These are phyloP conservation scores for Eupelmus urozonus DNA, from an alignment of 2,888 invertebrate genomes.

Conservation along the genomic window DNA sequence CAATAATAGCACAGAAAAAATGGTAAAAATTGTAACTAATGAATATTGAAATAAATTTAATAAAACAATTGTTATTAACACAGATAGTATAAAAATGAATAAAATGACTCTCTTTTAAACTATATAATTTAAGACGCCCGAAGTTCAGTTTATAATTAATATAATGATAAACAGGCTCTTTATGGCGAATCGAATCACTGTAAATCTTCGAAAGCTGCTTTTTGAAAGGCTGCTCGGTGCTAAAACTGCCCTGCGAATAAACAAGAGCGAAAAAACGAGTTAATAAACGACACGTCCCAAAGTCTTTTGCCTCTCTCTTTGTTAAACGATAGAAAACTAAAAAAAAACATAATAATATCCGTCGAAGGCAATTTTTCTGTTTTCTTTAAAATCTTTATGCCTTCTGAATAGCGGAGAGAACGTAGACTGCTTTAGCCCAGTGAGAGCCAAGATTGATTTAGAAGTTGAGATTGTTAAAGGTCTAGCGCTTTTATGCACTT, in stretches of 20 bases:
- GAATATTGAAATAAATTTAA: slow-evolving; percentile 34
- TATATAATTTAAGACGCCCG: slow-evolving; percentile 36
- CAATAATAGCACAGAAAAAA: not conserved
- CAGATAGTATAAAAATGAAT: slow-evolving; percentile 20
- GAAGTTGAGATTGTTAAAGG: slow-evolving; percentile 37
- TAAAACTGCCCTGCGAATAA: slow-evolving; percentile 51
- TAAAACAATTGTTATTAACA: slow-evolving; percentile 8
- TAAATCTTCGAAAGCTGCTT: slow-evolving; percentile 55
- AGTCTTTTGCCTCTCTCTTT: slow-evolving; percentile 34
- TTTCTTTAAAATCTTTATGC: slow-evolving; percentile 53
- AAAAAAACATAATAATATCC: slow-evolving; percentile 4
- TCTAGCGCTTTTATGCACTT: slow-evolving; percentile 31
- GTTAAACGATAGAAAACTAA: not conserved
- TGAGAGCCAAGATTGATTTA: slow-evolving; percentile 74
- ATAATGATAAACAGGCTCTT: slow-evolving; percentile 2
- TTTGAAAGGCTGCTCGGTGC: slow-evolving; percentile 53
- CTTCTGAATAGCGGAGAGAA: slow-evolving; percentile 72
- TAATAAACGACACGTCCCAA: slow-evolving; percentile 22
- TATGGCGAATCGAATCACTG: slow-evolving; percentile 30
- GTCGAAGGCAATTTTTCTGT: slow-evolving; percentile 42
- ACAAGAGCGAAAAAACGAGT: slow-evolving; percentile 10
- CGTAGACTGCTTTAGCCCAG: slow-evolving; percentile 74
- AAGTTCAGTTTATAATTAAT: slow-evolving; percentile 23
- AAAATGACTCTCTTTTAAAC: slow-evolving; percentile 13
- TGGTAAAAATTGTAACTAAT: slow-evolving; percentile 9